Conservation (phyloP, 2,113 vertebrate species). For the Syrrhaptes paradoxus region DNA sequence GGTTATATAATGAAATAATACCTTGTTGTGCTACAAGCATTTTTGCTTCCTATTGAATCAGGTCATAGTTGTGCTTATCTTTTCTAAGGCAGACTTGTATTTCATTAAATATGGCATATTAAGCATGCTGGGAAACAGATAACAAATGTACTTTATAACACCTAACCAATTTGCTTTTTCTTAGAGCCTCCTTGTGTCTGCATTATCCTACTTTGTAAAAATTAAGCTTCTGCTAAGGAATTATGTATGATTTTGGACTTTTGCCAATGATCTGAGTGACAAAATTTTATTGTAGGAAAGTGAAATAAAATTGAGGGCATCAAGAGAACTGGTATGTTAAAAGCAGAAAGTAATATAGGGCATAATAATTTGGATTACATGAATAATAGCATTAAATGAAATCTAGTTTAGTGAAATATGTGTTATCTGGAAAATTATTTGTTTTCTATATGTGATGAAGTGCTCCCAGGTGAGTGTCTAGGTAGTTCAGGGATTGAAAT, state of each 20-base stretch:
- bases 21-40: not conserved
- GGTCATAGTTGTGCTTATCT: not conserved
- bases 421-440: not conserved
- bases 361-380: not conserved
- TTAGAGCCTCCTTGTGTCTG: not conserved
- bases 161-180: not conserved
- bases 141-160: not conserved
- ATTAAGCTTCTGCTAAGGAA: not conserved
- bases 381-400: not conserved
- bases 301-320: not conserved
- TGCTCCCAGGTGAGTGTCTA: not conserved
- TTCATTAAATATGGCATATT: not conserved
- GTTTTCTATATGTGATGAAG: not conserved
- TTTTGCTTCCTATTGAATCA: not conserved
- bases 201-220: not conserved
- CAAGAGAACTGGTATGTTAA: not conserved
- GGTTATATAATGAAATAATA: not conserved
- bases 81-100: not conserved
- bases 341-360: not conserved
- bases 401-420: not conserved
- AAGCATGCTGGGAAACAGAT: not conserved
- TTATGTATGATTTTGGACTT: not conserved
- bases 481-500: not conserved
- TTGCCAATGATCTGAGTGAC: not conserved
- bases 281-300: not conserved